Base-by-base conservation (phyloP, 2,113 vertebrate species). In the Chrysochloris asiatica region DNA sequence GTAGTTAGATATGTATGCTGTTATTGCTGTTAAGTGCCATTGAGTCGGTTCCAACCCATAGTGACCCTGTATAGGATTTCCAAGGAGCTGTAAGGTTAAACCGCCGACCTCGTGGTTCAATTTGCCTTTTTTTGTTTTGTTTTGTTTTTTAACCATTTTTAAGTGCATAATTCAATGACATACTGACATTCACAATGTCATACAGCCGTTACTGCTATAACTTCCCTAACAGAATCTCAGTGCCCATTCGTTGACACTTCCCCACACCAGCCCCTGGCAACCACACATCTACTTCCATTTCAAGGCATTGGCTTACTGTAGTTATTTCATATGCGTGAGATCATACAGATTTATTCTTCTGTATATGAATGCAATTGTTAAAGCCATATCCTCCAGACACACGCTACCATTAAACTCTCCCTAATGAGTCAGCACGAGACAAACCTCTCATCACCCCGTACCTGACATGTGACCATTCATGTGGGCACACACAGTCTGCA, bases 401-500 rank as follows among this genome's bases (percentile, higher is more conserved):
- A n/a, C 26, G 56, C 54, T 21, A 45, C 14, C 13, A 41, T 36
- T 52, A 89, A 38, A 36, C 26, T 56, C 47, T 0, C 3, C 22
- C 72, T 77, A 28, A n/a, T 26, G 73, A 47, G 6, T 16, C 36
- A 19, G 0, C 54, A 85, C 33, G 12, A 82, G 69, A 75, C 13
- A 65, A 75, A 85, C 56, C 43, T 82, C 36, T 81, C 36, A 22
- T 54, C 19, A 33, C 6, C 38, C n/a, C 26, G 41, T 13, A 36
- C 5, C 33, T 3, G 9, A 33, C 26, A 21, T 1, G 24, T 3
- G 45, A 6, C 69, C 78, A 28, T 26, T 28, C 14, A 82, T 48
- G 56, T 54, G 69, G 33, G 28, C 13, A 50, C n/a, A 26, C 7
- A 4, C 5, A 28, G 19, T 30, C 14, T 3, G 43, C 0, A 1